Evolutionary conservation across 2,797 vertebrate species (phyloP), one percentile per base, ranked within the genome.

Genomic region (Onychomys arenicola): DNA sequence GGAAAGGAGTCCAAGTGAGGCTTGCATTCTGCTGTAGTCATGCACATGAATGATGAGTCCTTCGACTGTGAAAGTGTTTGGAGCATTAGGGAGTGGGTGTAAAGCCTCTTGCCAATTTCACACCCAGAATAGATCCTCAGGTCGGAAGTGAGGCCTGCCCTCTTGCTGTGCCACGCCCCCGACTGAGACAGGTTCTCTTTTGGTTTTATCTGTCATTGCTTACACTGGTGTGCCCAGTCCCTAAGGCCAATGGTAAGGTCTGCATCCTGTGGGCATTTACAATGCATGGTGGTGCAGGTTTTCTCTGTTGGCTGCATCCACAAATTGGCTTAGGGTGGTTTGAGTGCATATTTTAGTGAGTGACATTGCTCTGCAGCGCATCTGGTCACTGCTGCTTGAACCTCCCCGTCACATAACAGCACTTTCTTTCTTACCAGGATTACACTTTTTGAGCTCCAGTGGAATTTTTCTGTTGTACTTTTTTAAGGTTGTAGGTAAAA

Each of bases 21-120:
- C 63, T 46, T 21, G 63, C 63, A 40, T 21, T 21, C 14, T 34
- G 0, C 89, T 25, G 77, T 6, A 0, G 1, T 0, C 59, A 14
- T 40, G 0, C 0, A 0, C 4, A 5, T n/a, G 71, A n/a, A 1
- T 32, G 55, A 3, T 0, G n/a, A 40, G 5, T 7, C 12, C 14
- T 2, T 34, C 5, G 9, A 29, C 84, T 7, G 0, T 12, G 0
- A 37, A 1, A 21, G 59, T 1, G 0, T 16, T 9, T 4, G 40
- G 55, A n/a, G 65, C 49, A 34, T 4, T 4, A 4, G 52, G 0
- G 49, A 11, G 49, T 21, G n/a, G n/a, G 27, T 8, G 21, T 67
- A 23, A 63, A 80, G 67, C 82, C 4, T 1, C 0, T 4, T 19
- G 16, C 43, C 2, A 6, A 32, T 2, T 76, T 63, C 57, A 76